phyloP scores from a whole-genome alignment of 2,888 invertebrate species.

The Drosophila atroscutellata region DNA sequence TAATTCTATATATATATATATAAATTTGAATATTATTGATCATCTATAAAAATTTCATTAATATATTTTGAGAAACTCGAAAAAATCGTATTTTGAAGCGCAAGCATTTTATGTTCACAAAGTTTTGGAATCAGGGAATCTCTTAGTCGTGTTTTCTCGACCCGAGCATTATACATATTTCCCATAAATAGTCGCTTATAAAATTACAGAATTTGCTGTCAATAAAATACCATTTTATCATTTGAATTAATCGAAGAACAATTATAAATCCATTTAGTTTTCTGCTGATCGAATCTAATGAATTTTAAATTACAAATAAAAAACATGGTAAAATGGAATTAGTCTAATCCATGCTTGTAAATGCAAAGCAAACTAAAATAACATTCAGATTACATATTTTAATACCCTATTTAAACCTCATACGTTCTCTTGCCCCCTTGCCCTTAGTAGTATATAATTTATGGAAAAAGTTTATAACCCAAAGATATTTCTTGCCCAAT shows the following conservation, averaged over 20 bases:
- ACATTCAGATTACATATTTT: conserved; percentile 58
- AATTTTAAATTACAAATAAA: conserved; percentile 25
- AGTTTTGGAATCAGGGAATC: neutral
- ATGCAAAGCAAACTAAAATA: conserved; percentile 37
- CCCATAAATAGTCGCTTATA: too few relatives aligned
- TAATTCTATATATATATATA: too few relatives aligned
- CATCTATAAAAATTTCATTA: too few relatives aligned
- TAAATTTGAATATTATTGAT: neutral
- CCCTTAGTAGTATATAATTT: conserved; percentile 50
- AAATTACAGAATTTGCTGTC: neutral
- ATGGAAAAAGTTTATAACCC: conserved; percentile 69
- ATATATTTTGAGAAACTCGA: neutral
- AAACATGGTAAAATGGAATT: conserved; percentile 27
- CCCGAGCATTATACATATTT: neutral
- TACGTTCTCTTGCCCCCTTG: conserved; percentile 16
- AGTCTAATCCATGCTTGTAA: conserved; percentile 13
- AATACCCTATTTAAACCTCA: conserved; percentile 54
- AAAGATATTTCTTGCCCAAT: conserved; percentile 46
- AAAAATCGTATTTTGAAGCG: neutral
- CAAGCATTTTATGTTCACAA: neutral
- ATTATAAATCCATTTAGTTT: conserved; percentile 6
- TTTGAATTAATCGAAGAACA: conserved; percentile 4
- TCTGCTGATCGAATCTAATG: conserved; percentile 15
- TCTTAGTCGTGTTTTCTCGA: neutral
- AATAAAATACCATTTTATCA: neutral